Evolutionary conservation across 2,113 vertebrate genomes (phyloP).

Genomic region (Aspiorhynchus laticeps): DNA sequence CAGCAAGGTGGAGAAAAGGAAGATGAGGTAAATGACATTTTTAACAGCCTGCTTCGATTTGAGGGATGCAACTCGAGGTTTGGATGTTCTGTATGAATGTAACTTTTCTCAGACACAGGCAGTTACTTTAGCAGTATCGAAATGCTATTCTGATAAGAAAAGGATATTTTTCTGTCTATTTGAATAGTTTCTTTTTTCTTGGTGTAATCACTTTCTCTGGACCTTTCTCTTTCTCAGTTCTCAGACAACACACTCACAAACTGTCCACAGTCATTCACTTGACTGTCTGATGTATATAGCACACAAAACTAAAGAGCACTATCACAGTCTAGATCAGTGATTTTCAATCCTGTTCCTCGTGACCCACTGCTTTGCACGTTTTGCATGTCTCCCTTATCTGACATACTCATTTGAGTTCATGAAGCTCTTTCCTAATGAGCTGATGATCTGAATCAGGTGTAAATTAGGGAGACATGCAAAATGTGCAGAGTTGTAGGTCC

Average conservation of each 20-base stretch:
- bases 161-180: background rate
- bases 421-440: too few relatives aligned
- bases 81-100: background rate
- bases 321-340: too few relatives aligned
- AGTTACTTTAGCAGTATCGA: background rate
- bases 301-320: too few relatives aligned
- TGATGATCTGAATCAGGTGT: too few relatives aligned
- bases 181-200: background rate
- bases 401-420: too few relatives aligned
- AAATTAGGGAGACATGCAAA: too few relatives aligned
- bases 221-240: too few relatives aligned
- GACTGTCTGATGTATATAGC: background rate
- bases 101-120: background rate
- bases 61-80: background rate
- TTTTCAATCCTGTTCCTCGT: too few relatives aligned
- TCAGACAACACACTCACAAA: background rate
- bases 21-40: background rate
- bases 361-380: too few relatives aligned
- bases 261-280: background rate
- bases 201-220: background rate
- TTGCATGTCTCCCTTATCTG: too few relatives aligned
- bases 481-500: too few relatives aligned
- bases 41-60: background rate
- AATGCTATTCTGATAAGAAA: background rate
- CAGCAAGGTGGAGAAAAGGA: slow-evolving; percentile 15